A percentile compares a stretch with the other conserved stretches of the same genome.
phyloP scores from a whole-genome alignment of 2,113 vertebrate species.

The Rhizomys pruinosus region DNA sequence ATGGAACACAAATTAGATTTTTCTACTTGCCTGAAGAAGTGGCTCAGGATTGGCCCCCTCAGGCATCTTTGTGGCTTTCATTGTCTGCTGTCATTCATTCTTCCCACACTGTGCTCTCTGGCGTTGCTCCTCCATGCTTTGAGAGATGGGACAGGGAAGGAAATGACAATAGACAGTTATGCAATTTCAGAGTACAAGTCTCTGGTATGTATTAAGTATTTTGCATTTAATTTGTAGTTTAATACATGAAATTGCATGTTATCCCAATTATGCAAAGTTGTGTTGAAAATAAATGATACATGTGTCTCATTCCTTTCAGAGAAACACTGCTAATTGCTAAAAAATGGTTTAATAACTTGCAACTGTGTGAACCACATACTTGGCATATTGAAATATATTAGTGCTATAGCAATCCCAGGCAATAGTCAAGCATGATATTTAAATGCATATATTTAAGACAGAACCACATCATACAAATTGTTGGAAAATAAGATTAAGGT shows the following conservation, averaged over 20 bases:
- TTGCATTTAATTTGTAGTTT: conserved; percentile 67
- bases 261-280: conserved; percentile 63
- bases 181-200: conserved; percentile 24
- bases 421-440: conserved; percentile 6
- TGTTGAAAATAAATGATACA: conserved; percentile 63
- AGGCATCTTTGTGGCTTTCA: conserved; percentile 8
- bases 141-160: background rate
- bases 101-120: background rate
- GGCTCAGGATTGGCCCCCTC: background rate
- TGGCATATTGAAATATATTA: conserved; percentile 1
- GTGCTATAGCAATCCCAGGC: background rate
- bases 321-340: conserved; percentile 60
- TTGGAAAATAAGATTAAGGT: conserved; percentile 5
- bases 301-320: conserved; percentile 57
- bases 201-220: conserved; percentile 63
- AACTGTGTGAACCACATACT: conserved; percentile 31
- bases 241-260: conserved; percentile 59
- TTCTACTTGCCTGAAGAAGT: conserved; percentile 34
- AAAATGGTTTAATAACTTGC: conserved; percentile 56
- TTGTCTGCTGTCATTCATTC: conserved; percentile 38
- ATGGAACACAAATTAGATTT: conserved; percentile 19
- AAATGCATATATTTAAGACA: conserved; percentile 19
- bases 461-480: background rate
- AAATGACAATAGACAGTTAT: conserved; percentile 46
- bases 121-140: background rate